Evolutionary conservation across 2,888 invertebrate species (phyloP).

Genomic region (Dolichomitus sp.): DNA sequence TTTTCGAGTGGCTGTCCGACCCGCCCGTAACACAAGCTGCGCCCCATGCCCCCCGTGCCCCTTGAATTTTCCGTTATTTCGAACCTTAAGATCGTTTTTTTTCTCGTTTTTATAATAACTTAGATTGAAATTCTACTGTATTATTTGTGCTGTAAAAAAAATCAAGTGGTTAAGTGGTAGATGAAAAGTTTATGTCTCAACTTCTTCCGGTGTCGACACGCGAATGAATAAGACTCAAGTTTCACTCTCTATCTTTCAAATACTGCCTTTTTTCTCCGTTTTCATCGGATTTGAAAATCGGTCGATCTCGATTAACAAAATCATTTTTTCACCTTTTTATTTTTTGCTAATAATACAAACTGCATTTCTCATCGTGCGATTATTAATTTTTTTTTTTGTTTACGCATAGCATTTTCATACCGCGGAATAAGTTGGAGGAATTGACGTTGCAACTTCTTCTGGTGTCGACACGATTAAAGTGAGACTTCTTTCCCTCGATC

Average conservation of each 20-base stretch:
- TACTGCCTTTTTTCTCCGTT: neutral
- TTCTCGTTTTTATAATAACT: constrained; percentile 33
- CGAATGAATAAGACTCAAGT: constrained; percentile 50
- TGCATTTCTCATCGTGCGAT: constrained; percentile 31
- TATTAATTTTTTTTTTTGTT: constrained; percentile 44
- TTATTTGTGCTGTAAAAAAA: constrained; percentile 60
- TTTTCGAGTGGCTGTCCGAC: constrained; percentile 52
- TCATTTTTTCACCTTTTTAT: constrained; percentile 2
- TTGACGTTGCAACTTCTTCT: constrained; percentile 20
- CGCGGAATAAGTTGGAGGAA: constrained; percentile 25
- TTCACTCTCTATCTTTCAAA: constrained; percentile 33
- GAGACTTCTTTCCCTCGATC: constrained; percentile 11
- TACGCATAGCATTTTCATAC: neutral
- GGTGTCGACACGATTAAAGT: constrained; percentile 36
- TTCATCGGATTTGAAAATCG: constrained; percentile 30
- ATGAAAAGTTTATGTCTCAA: constrained; percentile 51
- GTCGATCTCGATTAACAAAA: constrained; percentile 34
- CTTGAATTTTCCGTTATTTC: constrained; percentile 22
- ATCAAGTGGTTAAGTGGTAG: constrained; percentile 32
- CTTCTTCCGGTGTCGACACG: constrained; percentile 61
- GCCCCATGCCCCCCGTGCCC: neutral
- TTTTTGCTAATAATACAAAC: neutral
- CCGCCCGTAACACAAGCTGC: constrained; percentile 51
- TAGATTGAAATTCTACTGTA: constrained; percentile 51
- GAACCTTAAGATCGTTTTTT: constrained; percentile 16